These are phyloP conservation scores for Brassicogethes aeneus DNA, from an alignment of 2,888 invertebrate species.

Conservation along the genomic window DNA sequence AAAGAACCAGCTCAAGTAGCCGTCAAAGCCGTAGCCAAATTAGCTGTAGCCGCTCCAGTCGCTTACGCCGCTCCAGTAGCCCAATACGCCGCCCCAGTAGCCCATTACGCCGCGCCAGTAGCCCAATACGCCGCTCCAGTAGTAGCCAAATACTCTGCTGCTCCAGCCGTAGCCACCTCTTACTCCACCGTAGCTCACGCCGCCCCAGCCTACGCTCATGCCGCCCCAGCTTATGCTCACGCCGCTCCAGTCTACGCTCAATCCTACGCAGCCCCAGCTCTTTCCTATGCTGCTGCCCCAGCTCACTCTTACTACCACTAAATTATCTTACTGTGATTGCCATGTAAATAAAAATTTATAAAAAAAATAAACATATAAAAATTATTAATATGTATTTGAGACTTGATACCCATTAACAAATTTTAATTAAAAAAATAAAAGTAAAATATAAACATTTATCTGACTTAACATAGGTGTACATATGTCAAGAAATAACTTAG, in stretches of 20 bases:
- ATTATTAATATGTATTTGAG: not conserved
- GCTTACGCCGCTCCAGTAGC: constrained; percentile 10
- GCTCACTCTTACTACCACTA: constrained; percentile 26
- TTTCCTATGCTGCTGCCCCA: constrained; percentile 8
- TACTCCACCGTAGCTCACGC: no score
- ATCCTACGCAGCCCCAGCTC: not conserved
- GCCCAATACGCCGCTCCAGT: constrained; percentile 10
- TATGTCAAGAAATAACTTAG: no score
- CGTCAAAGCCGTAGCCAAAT: constrained; percentile 14
- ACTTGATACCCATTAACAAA: not conserved
- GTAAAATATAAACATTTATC: no score
- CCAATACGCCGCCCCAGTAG: constrained; percentile 7
- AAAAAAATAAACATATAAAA: not conserved
- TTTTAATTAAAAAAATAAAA: no score
- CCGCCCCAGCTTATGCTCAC: constrained; percentile 6
- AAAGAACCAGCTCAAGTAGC: constrained; percentile 39
- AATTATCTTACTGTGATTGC: not conserved
- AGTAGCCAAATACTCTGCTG: constrained; percentile 1
- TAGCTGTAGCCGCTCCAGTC: constrained; percentile 23
- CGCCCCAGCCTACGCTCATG: constrained; percentile 16
- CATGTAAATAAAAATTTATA: not conserved
- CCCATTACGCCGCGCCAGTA: constrained; percentile 12
- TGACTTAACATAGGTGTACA: no score
- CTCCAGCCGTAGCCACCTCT: constrained; percentile 13
- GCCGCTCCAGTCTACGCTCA: not conserved